Conservation (phyloP, 1,140 invertebrate species). For the Mamestra configurata region DNA sequence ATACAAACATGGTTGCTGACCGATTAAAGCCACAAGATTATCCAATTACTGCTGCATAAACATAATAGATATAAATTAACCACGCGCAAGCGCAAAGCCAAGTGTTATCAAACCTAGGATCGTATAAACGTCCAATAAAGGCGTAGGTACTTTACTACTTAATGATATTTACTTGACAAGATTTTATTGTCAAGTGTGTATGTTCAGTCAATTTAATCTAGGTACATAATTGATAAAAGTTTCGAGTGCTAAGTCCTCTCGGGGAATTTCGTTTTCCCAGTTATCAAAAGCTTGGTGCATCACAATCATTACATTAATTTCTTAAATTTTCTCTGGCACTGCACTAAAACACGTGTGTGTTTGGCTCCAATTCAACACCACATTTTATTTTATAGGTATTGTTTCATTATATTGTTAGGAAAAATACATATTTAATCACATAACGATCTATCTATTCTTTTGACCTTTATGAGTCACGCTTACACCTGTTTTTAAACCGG, state of each 20-base stretch:
- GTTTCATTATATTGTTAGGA: constrained; percentile 27
- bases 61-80: constrained; percentile 17
- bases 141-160: neutral
- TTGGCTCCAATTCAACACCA: constrained; percentile 21
- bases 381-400: neutral
- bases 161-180: neutral
- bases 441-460: neutral
- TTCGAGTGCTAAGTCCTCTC: neutral
- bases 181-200: constrained; percentile 2
- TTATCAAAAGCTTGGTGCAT: constrained; percentile 5
- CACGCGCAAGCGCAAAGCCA: neutral
- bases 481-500: neutral
- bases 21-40: neutral
- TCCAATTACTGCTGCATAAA: constrained; percentile 10
- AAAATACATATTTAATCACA: constrained; percentile 2
- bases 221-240: neutral
- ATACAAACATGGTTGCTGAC: neutral
- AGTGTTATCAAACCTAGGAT: neutral
- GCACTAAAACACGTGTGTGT: neutral
- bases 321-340: neutral
- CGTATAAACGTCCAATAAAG: neutral
- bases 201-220: constrained; percentile 14
- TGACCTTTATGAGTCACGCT: neutral
- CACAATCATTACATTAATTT: neutral
- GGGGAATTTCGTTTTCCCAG: constrained; percentile 17